Conservation (phyloP, 2,113 vertebrate species). For the Erythrocercus mccallii region DNA sequence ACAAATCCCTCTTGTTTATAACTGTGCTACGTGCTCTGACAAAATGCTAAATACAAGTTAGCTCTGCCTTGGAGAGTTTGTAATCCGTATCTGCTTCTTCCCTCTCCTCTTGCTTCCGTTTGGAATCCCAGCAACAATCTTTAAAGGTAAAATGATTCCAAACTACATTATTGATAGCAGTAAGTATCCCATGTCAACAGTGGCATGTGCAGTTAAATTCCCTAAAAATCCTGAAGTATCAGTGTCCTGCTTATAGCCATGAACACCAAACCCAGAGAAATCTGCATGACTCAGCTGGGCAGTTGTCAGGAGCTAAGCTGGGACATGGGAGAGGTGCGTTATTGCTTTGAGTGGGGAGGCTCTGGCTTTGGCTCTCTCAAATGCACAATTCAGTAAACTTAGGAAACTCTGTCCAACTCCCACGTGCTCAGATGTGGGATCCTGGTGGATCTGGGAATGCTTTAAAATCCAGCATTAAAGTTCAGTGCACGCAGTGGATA, state of each 20-base stretch:
- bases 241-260: background rate
- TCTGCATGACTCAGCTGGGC: background rate
- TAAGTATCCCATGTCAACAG: conserved; percentile 77
- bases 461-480: background rate
- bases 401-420: background rate
- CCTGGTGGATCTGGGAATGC: background rate
- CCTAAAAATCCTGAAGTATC: background rate
- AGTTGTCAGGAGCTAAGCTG: background rate
- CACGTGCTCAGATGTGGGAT: background rate
- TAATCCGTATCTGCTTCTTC: conserved; percentile 73
- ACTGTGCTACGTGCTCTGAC: background rate
- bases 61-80: conserved; percentile 44
- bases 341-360: background rate
- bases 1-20: background rate
- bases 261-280: background rate
- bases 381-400: background rate
- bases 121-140: conserved; percentile 85
- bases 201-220: background rate
- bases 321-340: accelerated
- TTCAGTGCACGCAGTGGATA: accelerated
- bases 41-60: background rate
- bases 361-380: background rate
- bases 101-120: conserved; percentile 64
- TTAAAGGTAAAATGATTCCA: conserved; percentile 89
- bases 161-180: conserved; percentile 88